Percentiles rank a stretch among this genome's conserved stretches.
These are phyloP conservation scores for Agrotis ipsilon DNA, from an alignment of 2,888 invertebrate species.

Conservation along the genomic window DNA sequence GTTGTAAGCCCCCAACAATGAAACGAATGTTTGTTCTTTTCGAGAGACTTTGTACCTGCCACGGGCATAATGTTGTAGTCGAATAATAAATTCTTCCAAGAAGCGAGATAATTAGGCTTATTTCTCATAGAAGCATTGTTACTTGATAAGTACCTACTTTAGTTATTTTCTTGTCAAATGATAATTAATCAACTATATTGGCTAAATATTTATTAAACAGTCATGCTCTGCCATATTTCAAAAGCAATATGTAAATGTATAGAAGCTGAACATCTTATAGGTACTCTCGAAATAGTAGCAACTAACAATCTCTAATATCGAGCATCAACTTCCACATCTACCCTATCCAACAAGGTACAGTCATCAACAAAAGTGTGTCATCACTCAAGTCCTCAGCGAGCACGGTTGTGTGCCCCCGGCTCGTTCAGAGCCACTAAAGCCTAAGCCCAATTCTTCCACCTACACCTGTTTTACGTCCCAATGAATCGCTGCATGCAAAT, in stretches of 20 bases:
- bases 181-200: neutral
- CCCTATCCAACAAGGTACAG: neutral
- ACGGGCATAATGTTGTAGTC: constrained; percentile 29
- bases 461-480: constrained; percentile 85
- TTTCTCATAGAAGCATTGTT: neutral
- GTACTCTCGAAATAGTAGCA: too few species aligned
- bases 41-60: constrained; percentile 56
- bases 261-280: too few species aligned
- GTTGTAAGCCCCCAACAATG: constrained; percentile 66
- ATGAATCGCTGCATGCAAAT: constrained; percentile 86
- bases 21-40: constrained; percentile 67
- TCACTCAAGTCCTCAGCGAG: constrained; percentile 57
- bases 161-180: neutral
- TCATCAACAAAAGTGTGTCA: constrained; percentile 1
- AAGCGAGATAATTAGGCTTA: constrained; percentile 13
- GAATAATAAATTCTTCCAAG: constrained; percentile 14
- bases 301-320: too few species aligned
- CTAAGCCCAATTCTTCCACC: constrained; percentile 81
- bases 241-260: neutral
- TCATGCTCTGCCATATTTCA: neutral
- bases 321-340: neutral
- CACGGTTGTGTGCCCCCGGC: constrained; percentile 68
- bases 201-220: neutral
- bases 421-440: constrained; percentile 70
- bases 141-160: neutral